phyloP scores from a whole-genome alignment of 2,797 vertebrate species.

The Cossypha polioptera region DNA sequence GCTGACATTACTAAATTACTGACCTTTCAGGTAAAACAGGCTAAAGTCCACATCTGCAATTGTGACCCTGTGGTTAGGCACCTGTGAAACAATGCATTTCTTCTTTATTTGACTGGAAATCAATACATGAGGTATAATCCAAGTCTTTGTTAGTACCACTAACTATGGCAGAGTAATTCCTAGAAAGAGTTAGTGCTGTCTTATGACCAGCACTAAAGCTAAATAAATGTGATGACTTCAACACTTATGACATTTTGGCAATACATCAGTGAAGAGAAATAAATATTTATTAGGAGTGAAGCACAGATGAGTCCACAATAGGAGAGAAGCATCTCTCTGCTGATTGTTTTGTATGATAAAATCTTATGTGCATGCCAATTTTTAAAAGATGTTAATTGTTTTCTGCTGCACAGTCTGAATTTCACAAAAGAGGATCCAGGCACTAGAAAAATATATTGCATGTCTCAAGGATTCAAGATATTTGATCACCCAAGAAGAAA shows the following conservation, averaged over 20 bases:
- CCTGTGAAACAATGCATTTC: background rate
- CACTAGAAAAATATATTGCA: background rate
- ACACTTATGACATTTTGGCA: background rate
- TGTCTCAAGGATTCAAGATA: background rate
- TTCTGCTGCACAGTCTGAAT: background rate
- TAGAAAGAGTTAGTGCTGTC: background rate
- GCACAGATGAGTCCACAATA: background rate
- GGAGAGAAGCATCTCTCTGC: background rate
- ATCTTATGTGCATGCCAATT: background rate
- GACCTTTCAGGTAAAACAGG: slow-evolving; percentile 18
- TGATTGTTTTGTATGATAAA: background rate
- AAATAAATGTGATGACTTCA: background rate
- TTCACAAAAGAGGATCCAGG: background rate
- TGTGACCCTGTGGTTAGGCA: background rate
- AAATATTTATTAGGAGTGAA: slow-evolving; percentile 1
- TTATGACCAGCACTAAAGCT: background rate
- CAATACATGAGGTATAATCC: fast-evolving
- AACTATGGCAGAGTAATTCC: background rate
- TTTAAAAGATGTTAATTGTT: background rate
- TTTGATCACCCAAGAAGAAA: background rate
- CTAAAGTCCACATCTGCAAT: background rate
- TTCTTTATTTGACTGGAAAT: background rate
- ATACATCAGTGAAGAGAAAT: background rate
- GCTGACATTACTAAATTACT: background rate
- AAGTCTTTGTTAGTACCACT: background rate